Percentiles rank a stretch among this genome's conserved stretches.
These are phyloP conservation scores for Lethocerus indicus DNA, from an alignment of 1,140 invertebrate species.

Conservation along the genomic window DNA sequence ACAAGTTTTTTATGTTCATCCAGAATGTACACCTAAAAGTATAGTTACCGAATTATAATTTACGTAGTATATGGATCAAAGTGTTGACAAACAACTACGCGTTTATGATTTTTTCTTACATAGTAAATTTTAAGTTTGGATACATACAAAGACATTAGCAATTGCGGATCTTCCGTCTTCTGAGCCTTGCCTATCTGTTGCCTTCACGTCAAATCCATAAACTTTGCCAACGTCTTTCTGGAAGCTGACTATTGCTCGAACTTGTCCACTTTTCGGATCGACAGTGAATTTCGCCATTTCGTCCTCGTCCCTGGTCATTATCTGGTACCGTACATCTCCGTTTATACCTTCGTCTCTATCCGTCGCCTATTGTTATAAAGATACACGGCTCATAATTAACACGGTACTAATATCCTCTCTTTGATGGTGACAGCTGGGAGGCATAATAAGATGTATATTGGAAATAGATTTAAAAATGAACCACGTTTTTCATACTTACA, in stretches of 20 bases:
- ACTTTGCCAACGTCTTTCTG: constrained; percentile 47
- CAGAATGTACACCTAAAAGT: constrained; percentile 53
- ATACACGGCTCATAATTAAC: too few species aligned
- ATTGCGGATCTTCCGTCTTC: constrained; percentile 63
- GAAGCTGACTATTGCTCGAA: constrained; percentile 48
- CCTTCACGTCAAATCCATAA: constrained; percentile 76
- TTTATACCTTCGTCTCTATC: constrained; percentile 60
- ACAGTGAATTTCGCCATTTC: constrained; percentile 53
- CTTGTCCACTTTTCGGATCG: constrained; percentile 51
- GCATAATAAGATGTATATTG: neutral
- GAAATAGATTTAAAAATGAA: neutral
- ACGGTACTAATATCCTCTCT: too few species aligned
- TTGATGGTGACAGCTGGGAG: too few species aligned
- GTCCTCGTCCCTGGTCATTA: constrained; percentile 36
- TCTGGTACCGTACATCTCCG: constrained; percentile 60
- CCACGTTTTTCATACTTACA: constrained; percentile 24
- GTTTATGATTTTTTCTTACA: too few species aligned
- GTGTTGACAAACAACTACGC: too few species aligned
- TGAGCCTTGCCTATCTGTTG: constrained; percentile 56
- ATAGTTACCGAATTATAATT: neutral
- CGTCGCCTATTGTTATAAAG: constrained; percentile 32
- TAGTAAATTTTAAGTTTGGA: constrained; percentile 5
- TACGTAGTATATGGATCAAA: too few species aligned
- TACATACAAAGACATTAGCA: constrained; percentile 64
- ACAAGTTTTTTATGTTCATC: constrained; percentile 64